These are phyloP conservation scores for Ochlodes sylvanus DNA, from an alignment of 2,888 invertebrate genomes.

Conservation along the genomic window DNA sequence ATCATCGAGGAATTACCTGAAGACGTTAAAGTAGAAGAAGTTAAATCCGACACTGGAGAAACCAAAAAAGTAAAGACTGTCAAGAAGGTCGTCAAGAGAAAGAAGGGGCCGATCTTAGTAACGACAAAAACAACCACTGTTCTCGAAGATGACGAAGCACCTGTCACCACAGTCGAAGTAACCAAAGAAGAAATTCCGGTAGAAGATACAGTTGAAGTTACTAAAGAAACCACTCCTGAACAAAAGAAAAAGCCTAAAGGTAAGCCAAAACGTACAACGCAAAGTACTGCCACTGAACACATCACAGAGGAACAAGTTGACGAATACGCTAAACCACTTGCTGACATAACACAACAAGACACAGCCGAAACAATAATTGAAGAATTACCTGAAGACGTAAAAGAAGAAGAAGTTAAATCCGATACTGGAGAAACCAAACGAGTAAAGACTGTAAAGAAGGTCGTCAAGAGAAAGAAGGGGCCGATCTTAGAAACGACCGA, in stretches of 20 bases:
- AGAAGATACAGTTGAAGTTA: slow-evolving; percentile 41
- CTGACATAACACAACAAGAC: slow-evolving; percentile 31
- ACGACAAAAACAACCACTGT: slow-evolving; percentile 45
- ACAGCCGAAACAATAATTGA: too few relatives aligned
- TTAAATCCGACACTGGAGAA: too few relatives aligned
- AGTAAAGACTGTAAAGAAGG: too few relatives aligned
- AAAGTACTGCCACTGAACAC: slow-evolving; percentile 39
- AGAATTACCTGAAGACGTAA: too few relatives aligned
- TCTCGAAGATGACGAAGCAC: slow-evolving; percentile 43
- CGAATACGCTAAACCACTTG: background rate
- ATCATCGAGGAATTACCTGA: too few relatives aligned
- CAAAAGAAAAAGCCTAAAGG: slow-evolving; percentile 41
- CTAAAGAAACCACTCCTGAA: slow-evolving; percentile 49
- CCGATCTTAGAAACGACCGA: slow-evolving; percentile 42
- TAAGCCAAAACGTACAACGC: slow-evolving; percentile 51
- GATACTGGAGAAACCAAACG: too few relatives aligned
- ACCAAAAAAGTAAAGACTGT: too few relatives aligned
- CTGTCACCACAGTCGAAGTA: slow-evolving; percentile 33
- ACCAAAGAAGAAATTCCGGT: slow-evolving; percentile 42
- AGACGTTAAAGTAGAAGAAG: too few relatives aligned
- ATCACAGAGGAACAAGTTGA: slow-evolving; percentile 34
- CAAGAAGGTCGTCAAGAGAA: too few relatives aligned
- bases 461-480: too few relatives aligned
- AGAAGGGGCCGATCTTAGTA: slow-evolving; percentile 23
- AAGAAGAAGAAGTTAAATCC: too few relatives aligned